Base-by-base conservation (phyloP, 2,888 invertebrate genomes). In the Bugulina stolonifera region DNA sequence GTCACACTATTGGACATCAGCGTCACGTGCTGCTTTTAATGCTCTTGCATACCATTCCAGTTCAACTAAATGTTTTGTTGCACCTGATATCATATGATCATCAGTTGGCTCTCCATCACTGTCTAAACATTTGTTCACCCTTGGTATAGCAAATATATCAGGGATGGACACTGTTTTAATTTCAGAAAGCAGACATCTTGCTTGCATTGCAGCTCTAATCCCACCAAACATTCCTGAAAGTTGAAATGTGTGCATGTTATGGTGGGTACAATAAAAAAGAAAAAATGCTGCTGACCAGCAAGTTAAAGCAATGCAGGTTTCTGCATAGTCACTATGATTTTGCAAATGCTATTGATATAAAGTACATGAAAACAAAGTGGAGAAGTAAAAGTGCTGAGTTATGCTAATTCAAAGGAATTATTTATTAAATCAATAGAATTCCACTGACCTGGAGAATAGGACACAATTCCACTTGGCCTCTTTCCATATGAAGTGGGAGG, bases 41-140 rank as follows among this genome's bases (percentile, higher is more conserved):
- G 85, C 85, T 18, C 73, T 72, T 0, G 84, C 82, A 73, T 82
- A 82, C 86, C 86, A 86, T 54, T 81, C 81, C 18, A 86, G 77
- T 76, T 86, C 85, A 0, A 76, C 76, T 1, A 84, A 76, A 29
- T 84, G 54, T 69, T 80, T 78, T 0, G 78, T 77, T 23, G 77
- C 77, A 55, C 78, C 79, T 5, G 74, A 74, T 27, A 73, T 75
- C 77, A 82, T 80, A 72, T 80, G 78, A 18, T 78, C 77, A 72
- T 80, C 75, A 25, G 73, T 71, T 0, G 83, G 81, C 10, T 73
- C 76, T 1, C 84, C 84, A 14, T 80, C 77, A 64, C 79, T 81
- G 71, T 78, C 76, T n/a, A 83, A 74, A 0, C 81, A 78, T 25
- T 81, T 76, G 23, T 81, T 79, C 0, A 81, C 82, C 34, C 77